Conservation (phyloP, 92 coral and sea anemone genomes). For the Parazoanthus swiftii region DNA sequence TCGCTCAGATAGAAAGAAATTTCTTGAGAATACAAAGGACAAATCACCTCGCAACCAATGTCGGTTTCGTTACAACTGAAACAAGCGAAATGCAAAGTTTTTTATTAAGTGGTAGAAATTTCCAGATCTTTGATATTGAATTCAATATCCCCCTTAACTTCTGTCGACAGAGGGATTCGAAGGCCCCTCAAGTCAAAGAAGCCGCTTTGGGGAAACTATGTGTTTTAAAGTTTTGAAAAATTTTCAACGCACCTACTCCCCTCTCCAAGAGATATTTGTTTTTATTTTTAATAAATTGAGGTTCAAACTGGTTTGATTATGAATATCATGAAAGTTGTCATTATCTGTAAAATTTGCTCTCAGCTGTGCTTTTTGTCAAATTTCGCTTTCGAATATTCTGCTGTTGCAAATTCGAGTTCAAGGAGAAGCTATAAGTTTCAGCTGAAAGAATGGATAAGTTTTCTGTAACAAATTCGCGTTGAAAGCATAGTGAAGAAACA, state of each 20-base stretch:
- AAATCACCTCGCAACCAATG: background rate
- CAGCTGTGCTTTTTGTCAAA: background rate
- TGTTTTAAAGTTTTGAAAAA: background rate
- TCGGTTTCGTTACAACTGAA: background rate
- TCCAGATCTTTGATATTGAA: constrained; percentile 22
- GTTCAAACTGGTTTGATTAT: background rate
- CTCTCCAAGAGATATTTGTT: background rate
- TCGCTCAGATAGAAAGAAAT: too few relatives aligned
- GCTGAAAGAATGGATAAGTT: background rate
- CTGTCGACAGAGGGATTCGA: background rate
- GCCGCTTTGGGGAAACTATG: constrained; percentile 17
- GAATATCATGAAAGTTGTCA: background rate
- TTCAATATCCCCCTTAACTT: background rate
- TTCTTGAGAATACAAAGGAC: background rate
- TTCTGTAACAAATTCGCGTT: background rate
- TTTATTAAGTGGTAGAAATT: constrained; percentile 15
- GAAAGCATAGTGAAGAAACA: background rate
- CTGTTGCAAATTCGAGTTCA: background rate
- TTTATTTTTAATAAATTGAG: background rate
- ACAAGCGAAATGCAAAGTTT: background rate
- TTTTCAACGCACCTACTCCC: background rate
- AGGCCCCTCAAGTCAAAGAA: background rate
- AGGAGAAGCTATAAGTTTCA: background rate
- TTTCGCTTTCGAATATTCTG: background rate
- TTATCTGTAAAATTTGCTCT: background rate